Percentiles rank a stretch among this genome's conserved stretches.
Evolutionary conservation across 2,888 invertebrate genomes (phyloP).

Genomic region (Uloborus plumipes): DNA sequence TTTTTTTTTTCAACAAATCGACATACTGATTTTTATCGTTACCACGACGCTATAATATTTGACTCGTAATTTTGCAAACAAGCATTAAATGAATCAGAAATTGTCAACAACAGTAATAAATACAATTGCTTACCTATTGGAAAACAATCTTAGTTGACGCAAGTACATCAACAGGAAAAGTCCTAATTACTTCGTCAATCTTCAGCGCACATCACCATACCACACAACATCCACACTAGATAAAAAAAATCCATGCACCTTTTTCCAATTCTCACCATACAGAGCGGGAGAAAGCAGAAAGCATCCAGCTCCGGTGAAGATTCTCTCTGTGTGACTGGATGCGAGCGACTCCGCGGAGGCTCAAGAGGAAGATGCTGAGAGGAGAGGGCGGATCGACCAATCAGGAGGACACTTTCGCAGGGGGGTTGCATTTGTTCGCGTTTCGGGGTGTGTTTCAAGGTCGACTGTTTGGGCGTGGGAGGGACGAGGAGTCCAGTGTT

Average conservation of each 20-base stretch:
- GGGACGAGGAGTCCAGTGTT: no score
- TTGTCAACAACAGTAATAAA: no score
- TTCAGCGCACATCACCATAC: background rate
- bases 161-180: no score
- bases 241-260: background rate
- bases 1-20: no score
- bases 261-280: no score
- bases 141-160: no score
- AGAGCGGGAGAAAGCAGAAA: background rate
- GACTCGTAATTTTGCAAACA: no score
- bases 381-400: constrained; percentile 8
- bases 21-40: no score
- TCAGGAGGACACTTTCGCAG: background rate
- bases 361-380: constrained; percentile 6
- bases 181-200: no score
- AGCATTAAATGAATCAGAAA: no score
- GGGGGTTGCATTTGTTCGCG: background rate
- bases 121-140: no score
- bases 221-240: background rate
- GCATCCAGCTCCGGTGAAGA: background rate
- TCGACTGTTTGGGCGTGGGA: background rate
- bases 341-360: constrained; percentile 19
- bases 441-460: background rate
- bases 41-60: no score
- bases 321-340: background rate